phyloP scores from a whole-genome alignment of 2,113 vertebrate species.

The Anoura caudifer region DNA sequence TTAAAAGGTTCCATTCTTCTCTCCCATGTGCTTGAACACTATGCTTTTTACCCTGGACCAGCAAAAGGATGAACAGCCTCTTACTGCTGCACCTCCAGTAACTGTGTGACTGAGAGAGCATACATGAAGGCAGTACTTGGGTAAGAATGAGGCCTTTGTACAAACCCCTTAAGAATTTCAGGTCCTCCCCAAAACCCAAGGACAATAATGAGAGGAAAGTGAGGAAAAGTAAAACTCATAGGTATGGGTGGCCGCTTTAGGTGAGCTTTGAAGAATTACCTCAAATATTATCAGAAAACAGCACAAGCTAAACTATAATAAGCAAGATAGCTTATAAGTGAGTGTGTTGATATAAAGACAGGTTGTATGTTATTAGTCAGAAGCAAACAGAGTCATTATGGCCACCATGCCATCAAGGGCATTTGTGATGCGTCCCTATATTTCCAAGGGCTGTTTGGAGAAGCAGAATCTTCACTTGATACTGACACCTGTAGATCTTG shows the following conservation, averaged over 20 bases:
- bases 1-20: constrained; percentile 50
- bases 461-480: background rate
- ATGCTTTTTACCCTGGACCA: background rate
- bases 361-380: background rate
- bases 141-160: background rate
- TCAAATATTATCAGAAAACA: background rate
- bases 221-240: background rate
- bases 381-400: background rate
- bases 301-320: background rate
- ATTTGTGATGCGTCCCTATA: background rate
- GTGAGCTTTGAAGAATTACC: background rate
- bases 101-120: background rate
- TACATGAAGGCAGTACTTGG: background rate
- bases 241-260: background rate
- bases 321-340: rapidly evolving
- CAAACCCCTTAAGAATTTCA: background rate
- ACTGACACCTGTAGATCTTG: background rate
- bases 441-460: background rate
- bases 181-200: background rate
- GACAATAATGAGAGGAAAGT: background rate
- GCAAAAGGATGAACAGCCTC: background rate
- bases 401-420: background rate
- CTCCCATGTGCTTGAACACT: background rate
- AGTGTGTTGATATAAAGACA: background rate
- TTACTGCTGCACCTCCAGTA: background rate